Percentiles rank a stretch among this genome's conserved stretches.
Conservation (phyloP, 2,797 vertebrate genomes). For the Alexandromys oeconomus region DNA sequence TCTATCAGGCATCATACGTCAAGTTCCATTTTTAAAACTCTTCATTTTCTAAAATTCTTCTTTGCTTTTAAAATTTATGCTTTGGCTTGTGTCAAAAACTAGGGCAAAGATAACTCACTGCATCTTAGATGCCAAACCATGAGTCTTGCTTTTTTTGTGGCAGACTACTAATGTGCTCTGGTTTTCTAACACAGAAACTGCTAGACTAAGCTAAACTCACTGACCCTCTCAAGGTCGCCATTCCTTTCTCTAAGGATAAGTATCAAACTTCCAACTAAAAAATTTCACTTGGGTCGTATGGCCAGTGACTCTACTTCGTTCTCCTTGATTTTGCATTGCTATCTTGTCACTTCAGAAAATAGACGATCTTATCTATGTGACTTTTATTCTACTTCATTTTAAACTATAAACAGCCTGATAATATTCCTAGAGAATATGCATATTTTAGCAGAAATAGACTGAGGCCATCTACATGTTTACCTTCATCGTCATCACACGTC, state of each 20-base stretch:
- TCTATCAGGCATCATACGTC: background rate
- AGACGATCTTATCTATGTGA: background rate
- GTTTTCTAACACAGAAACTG: background rate
- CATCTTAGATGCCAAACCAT: background rate
- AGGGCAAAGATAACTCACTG: background rate
- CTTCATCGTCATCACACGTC: background rate
- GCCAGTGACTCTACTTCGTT: slow-evolving; percentile 23
- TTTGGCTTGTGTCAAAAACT: background rate
- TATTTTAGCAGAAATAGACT: background rate
- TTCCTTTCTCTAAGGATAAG: background rate
- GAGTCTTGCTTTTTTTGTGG: background rate
- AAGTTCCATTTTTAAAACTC: background rate
- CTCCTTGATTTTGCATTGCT: background rate
- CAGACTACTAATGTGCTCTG: background rate
- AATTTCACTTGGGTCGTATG: slow-evolving; percentile 5
- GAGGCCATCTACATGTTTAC: background rate
- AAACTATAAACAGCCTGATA: slow-evolving; percentile 39
- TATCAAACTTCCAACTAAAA: slow-evolving; percentile 29
- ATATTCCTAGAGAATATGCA: background rate
- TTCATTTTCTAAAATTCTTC: background rate
- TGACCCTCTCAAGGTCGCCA: background rate
- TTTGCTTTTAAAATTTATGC: background rate
- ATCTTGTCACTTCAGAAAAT: slow-evolving; percentile 2
- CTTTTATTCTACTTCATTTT: slow-evolving; percentile 53
- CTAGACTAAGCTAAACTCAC: background rate